Conservation (phyloP, 2,797 vertebrate genomes). For the Galago senegalensis region DNA sequence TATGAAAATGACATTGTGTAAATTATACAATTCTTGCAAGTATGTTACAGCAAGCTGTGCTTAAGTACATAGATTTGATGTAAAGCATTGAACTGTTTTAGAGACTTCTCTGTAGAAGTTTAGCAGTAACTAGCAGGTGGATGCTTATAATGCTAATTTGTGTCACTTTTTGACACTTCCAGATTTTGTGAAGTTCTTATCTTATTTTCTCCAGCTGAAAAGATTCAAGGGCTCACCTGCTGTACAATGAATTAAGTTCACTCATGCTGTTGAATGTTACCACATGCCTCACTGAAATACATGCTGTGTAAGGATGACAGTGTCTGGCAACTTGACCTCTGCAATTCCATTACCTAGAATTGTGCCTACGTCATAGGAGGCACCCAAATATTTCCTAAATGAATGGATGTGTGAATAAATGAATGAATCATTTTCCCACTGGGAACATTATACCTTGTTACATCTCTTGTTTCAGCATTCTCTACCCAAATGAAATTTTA, state of each 20-base stretch:
- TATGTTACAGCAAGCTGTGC: neutral
- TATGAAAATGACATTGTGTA: slow-evolving; percentile 42
- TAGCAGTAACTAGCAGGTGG: slow-evolving; percentile 13
- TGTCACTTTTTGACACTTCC: neutral
- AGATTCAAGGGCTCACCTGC: neutral
- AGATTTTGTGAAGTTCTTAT: slow-evolving; percentile 37
- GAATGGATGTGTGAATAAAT: neutral
- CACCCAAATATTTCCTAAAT: neutral
- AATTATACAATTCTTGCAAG: slow-evolving; percentile 35
- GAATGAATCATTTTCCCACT: neutral
- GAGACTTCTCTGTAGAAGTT: slow-evolving; percentile 16
- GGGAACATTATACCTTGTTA: neutral
- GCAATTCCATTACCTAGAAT: neutral
- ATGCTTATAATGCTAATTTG: neutral
- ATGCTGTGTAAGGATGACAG: neutral
- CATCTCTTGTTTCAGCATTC: neutral
- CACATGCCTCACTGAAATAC: neutral
- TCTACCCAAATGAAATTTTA: slow-evolving; percentile 9
- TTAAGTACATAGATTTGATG: slow-evolving; percentile 45
- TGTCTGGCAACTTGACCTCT: neutral
- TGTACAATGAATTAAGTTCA: neutral
- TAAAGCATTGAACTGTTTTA: neutral
- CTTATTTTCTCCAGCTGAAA: neutral
- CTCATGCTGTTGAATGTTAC: neutral
- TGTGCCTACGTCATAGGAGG: neutral